These are phyloP conservation scores for Pitta sordida DNA, from an alignment of 2,113 vertebrate genomes.

Conservation along the genomic window DNA sequence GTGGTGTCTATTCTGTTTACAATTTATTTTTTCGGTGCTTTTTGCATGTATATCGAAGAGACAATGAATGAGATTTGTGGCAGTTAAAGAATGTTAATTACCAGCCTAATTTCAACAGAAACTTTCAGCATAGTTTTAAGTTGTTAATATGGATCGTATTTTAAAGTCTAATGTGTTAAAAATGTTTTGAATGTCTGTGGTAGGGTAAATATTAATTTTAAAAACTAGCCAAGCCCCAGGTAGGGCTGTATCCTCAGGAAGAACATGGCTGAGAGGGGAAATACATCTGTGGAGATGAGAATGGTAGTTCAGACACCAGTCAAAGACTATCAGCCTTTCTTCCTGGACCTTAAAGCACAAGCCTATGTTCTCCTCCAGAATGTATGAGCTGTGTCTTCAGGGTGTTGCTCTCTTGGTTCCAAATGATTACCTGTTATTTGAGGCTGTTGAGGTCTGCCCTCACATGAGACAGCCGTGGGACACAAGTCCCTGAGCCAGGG, in stretches of 20 bases:
- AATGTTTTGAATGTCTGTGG: not conserved
- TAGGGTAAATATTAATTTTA: not conserved
- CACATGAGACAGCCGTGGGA: not conserved
- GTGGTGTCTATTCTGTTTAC: not conserved
- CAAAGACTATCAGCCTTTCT: not conserved
- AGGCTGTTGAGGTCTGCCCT: not conserved
- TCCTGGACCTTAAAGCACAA: not conserved
- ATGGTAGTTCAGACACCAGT: not conserved
- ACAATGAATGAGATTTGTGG: not conserved
- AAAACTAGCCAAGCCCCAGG: not conserved
- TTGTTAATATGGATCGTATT: not conserved
- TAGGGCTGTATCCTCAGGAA: not conserved
- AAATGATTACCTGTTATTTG: not conserved
- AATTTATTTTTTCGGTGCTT: not conserved
- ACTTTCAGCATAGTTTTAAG: not conserved
- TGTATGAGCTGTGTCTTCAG: not conserved
- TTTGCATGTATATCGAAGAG: not conserved
- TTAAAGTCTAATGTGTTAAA: not conserved
- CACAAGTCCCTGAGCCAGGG: rapidly evolving
- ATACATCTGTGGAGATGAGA: rapidly evolving
- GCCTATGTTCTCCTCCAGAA: not conserved
- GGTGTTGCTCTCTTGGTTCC: not conserved
- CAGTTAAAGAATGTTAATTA: not conserved
- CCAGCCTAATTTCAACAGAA: not conserved
- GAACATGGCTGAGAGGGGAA: not conserved